Evolutionary conservation across 2,888 invertebrate genomes (phyloP).

Genomic region (Gastrophysa polygoni): DNA sequence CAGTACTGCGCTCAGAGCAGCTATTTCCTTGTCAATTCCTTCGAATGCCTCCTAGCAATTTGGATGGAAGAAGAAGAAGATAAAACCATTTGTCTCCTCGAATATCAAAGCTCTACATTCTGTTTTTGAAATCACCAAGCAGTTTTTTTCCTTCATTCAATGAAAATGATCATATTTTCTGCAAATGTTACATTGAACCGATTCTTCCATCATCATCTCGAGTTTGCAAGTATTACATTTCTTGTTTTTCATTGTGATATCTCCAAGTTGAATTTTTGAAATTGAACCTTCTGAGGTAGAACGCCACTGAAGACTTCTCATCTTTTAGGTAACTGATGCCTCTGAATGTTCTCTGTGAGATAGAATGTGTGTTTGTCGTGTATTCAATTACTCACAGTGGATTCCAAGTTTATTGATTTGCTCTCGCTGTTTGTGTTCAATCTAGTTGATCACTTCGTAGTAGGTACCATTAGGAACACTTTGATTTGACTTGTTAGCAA

Average conservation of each 20-base stretch:
- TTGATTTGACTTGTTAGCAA: slow-evolving; percentile 2
- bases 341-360: neutral
- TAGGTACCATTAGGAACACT: slow-evolving; percentile 1
- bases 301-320: neutral
- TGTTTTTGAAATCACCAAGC: slow-evolving; percentile 3
- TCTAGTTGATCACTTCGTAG: slow-evolving; percentile 1
- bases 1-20: neutral
- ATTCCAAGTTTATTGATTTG: slow-evolving; percentile 2
- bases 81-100: slow-evolving; percentile 1
- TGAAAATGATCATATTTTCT: neutral
- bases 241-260: neutral
- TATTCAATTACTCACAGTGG: neutral
- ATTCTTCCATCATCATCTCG: neutral
- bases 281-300: neutral
- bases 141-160: slow-evolving; percentile 4
- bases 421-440: slow-evolving; percentile 2
- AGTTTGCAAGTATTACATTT: slow-evolving; percentile 5
- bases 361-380: slow-evolving; percentile 3
- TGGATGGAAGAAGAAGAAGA: slow-evolving; percentile 2
- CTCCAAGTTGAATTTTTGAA: neutral
- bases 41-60: neutral
- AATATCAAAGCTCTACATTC: neutral
- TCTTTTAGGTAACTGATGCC: slow-evolving; percentile 3
- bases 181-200: slow-evolving; percentile 6
- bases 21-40: slow-evolving; percentile 5